phyloP scores from a whole-genome alignment of 2,888 invertebrate species.

The Spialia ferax region DNA sequence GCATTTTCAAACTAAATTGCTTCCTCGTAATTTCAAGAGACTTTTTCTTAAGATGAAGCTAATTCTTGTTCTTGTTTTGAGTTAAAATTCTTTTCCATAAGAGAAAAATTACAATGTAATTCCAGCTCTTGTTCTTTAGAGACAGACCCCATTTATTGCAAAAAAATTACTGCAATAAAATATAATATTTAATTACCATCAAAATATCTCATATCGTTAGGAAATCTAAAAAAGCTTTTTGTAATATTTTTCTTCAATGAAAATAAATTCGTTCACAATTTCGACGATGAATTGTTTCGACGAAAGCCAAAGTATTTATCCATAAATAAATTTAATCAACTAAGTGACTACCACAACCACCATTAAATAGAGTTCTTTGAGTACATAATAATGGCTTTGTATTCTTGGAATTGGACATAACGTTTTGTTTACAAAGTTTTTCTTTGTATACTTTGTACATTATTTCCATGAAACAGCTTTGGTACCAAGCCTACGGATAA shows the following conservation, averaged over 20 bases:
- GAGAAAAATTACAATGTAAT: too few relatives aligned
- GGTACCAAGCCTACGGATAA: neutral
- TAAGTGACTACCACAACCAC: neutral
- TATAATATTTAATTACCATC: too few relatives aligned
- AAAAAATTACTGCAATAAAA: too few relatives aligned
- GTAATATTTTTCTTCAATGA: too few relatives aligned
- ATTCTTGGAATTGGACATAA: neutral
- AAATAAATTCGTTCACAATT: too few relatives aligned
- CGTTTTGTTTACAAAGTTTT: neutral
- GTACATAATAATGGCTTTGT: neutral
- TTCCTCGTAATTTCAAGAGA: neutral
- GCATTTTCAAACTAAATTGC: slow-evolving; percentile 6
- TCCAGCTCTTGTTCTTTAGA: too few relatives aligned
- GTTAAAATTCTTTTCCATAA: too few relatives aligned
- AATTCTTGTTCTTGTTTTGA: neutral
- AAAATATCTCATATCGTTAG: too few relatives aligned
- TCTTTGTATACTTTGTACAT: neutral
- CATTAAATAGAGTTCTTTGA: neutral
- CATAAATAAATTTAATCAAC: neutral
- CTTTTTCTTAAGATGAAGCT: neutral
- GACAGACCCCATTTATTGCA: too few relatives aligned
- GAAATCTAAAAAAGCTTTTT: too few relatives aligned
- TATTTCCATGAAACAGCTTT: neutral
- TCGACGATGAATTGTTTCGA: neutral
- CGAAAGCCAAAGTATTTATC: neutral